phyloP scores from a whole-genome alignment of 2,888 invertebrate genomes.

The Acanthococcus lagerstroemiae region DNA sequence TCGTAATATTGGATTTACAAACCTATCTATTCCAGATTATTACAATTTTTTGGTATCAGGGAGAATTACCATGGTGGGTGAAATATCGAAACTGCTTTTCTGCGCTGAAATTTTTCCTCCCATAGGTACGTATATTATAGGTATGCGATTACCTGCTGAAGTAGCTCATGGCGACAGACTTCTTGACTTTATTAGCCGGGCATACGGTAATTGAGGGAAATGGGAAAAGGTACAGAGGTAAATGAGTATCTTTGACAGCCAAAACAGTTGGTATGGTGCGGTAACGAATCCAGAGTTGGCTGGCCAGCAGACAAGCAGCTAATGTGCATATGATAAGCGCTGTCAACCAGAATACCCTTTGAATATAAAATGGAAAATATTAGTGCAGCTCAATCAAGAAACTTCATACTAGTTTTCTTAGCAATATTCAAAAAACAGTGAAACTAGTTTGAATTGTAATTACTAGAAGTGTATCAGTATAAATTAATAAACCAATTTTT shows the following conservation, averaged over 20 bases:
- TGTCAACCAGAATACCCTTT: conserved; percentile 35
- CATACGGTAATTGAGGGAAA: conserved; percentile 37
- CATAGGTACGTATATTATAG: too few relatives aligned
- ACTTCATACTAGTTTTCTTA: background rate
- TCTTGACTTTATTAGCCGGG: conserved; percentile 35
- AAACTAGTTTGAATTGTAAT: background rate
- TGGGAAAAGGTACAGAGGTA: conserved; percentile 36
- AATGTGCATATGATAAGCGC: conserved; percentile 34
- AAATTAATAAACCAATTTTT: too few relatives aligned
- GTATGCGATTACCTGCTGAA: conserved; percentile 31
- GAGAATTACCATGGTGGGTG: too few relatives aligned
- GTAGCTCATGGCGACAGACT: conserved; percentile 33
- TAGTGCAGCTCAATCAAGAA: background rate
- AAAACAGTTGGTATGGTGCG: conserved; percentile 35
- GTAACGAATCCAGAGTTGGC: conserved; percentile 33
- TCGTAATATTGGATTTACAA: too few relatives aligned
- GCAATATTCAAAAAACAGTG: background rate
- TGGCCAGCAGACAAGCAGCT: conserved; percentile 33
- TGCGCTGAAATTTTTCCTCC: too few relatives aligned
- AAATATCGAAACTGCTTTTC: too few relatives aligned
- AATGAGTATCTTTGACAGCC: conserved; percentile 36
- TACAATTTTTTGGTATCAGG: too few relatives aligned
- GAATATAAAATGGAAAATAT: background rate
- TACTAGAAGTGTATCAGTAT: too few relatives aligned
- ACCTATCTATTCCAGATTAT: too few relatives aligned